Evolutionary conservation across 2,888 invertebrate genomes (phyloP).

Genomic region (Phyto melanocephala): DNA sequence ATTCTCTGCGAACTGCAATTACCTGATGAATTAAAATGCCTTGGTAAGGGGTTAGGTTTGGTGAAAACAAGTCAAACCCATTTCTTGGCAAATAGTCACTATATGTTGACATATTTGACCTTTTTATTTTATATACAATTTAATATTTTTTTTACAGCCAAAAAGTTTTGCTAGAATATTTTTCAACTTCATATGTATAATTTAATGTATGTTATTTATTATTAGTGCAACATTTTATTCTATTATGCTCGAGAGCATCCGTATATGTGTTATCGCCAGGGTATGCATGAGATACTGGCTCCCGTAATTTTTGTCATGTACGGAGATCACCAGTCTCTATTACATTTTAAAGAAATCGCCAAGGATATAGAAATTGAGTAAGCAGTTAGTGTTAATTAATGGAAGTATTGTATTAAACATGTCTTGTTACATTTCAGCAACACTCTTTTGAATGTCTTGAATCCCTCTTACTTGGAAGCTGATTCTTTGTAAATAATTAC

Average conservation of each 20-base stretch:
- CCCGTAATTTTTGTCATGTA: slow-evolving; percentile 88
- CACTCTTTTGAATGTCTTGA: slow-evolving; percentile 83
- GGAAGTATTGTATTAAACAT: neutral
- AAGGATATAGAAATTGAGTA: slow-evolving; percentile 74
- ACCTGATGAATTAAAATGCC: too few relatives aligned
- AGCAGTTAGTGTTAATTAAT: slow-evolving; percentile 12
- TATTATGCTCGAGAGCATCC: slow-evolving; percentile 84
- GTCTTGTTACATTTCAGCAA: slow-evolving; percentile 80
- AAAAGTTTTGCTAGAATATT: too few relatives aligned
- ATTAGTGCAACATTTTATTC: slow-evolving; percentile 81
- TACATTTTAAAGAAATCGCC: slow-evolving; percentile 81
- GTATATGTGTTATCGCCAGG: slow-evolving; percentile 87
- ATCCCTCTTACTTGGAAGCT: slow-evolving; percentile 86
- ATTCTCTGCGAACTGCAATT: too few relatives aligned
- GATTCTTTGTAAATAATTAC: slow-evolving; percentile 85
- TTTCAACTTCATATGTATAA: too few relatives aligned
- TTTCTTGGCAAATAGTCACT: too few relatives aligned
- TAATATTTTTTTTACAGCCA: too few relatives aligned
- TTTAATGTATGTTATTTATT: neutral
- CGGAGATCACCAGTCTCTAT: slow-evolving; percentile 85
- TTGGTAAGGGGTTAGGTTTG: too few relatives aligned
- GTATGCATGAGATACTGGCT: slow-evolving; percentile 93
- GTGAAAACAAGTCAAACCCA: too few relatives aligned
- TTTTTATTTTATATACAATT: too few relatives aligned
- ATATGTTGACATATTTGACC: too few relatives aligned